Conservation (phyloP, 2,888 invertebrate species). For the Lucinisca nassula region DNA sequence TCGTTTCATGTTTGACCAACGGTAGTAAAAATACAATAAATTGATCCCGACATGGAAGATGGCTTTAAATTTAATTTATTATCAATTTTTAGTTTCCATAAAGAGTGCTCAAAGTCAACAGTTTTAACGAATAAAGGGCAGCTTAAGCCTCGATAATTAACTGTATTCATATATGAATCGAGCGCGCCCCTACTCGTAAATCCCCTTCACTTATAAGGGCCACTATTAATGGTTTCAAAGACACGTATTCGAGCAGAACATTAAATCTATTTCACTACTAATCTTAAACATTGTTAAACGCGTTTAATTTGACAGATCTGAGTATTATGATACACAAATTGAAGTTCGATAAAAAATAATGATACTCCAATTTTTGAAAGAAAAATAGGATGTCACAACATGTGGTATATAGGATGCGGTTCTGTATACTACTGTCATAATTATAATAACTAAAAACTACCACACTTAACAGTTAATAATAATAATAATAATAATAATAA, state of each 20-base stretch:
- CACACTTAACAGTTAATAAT: too few species aligned
- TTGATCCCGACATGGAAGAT: conserved; percentile 22
- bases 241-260: neutral
- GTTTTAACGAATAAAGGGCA: conserved; percentile 43
- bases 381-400: too few species aligned
- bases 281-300: conserved; percentile 8
- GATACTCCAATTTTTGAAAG: too few species aligned
- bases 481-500: too few species aligned
- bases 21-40: conserved; percentile 53
- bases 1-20: conserved; percentile 62
- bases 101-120: conserved; percentile 52
- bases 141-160: conserved; percentile 59
- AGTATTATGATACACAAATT: neutral
- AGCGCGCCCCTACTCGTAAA: neutral
- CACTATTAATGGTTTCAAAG: neutral
- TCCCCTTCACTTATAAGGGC: conserved; percentile 7
- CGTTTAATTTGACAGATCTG: neutral
- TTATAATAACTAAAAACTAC: too few species aligned
- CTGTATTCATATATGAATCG: conserved; percentile 47
- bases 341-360: too few species aligned
- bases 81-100: conserved; percentile 41
- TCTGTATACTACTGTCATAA: too few species aligned
- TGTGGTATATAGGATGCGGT: too few species aligned
- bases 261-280: conserved; percentile 15
- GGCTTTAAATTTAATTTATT: conserved; percentile 55